Percentiles rank a stretch among this genome's conserved stretches.
Conservation (phyloP, 2,113 vertebrate genomes). For the Pimephales promelas region DNA sequence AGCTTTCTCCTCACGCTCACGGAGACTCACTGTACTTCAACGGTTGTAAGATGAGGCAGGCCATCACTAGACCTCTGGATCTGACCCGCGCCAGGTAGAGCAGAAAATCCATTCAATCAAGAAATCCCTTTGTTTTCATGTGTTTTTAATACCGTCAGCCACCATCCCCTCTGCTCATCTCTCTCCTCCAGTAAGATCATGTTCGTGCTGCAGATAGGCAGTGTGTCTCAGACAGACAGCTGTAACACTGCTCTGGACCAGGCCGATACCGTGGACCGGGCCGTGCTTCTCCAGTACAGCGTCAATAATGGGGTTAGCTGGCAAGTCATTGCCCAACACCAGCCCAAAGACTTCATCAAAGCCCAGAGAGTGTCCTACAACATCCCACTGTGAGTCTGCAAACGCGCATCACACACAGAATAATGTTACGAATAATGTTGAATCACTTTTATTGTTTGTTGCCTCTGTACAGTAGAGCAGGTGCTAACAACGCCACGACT, state of each 20-base stretch:
- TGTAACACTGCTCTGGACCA: conserved; percentile 93
- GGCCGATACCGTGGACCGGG: conserved; percentile 89
- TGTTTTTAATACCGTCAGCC: not conserved
- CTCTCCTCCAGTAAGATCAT: conserved; percentile 91
- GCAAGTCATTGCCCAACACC: conserved; percentile 98
- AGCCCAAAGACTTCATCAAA: conserved; percentile 97
- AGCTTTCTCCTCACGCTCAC: conserved; percentile 93
- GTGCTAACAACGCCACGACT: not conserved
- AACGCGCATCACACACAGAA: not conserved
- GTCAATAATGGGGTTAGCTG: conserved; percentile 95
- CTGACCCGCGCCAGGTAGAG: conserved; percentile 95
- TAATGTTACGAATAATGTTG: not conserved
- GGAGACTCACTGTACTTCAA: conserved; percentile 98
- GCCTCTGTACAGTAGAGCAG: not conserved
- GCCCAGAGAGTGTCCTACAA: conserved; percentile 98
- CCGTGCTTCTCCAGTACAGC: conserved; percentile 95
- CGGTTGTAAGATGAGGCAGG: conserved; percentile 94
- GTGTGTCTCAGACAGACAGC: conserved; percentile 91
- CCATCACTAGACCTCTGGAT: conserved; percentile 93
- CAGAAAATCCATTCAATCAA: conserved; percentile 32
- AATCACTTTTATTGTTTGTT: not conserved
- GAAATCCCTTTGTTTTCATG: not conserved
- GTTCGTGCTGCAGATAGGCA: conserved; percentile 99
- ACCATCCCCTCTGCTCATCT: not conserved
- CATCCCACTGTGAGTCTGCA: conserved; percentile 89